phyloP scores from a whole-genome alignment of 2,888 invertebrate species.

The Folsomia manolachei region DNA sequence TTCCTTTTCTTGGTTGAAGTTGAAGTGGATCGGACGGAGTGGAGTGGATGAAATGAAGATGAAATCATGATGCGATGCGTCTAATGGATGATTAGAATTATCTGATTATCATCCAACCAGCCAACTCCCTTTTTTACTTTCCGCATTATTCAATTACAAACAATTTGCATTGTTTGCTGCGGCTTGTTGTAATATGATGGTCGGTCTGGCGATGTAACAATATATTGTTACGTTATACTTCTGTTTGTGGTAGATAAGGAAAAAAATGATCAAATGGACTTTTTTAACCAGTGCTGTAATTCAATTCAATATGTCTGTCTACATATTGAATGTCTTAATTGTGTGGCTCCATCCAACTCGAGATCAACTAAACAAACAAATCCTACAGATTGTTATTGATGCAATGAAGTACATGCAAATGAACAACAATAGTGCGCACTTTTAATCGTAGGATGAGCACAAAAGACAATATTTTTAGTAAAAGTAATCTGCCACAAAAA shows the following conservation, averaged over 20 bases:
- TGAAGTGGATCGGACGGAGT: conserved; percentile 1
- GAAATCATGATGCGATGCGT: background rate
- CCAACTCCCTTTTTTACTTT: conserved; percentile 8
- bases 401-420: no score
- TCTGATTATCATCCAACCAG: background rate
- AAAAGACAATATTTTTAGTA: background rate
- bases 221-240: background rate
- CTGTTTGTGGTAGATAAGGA: no score
- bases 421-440: background rate
- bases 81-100: conserved; percentile 3
- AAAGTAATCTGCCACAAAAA: background rate
- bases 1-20: no score
- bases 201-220: background rate
- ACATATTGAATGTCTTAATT: conserved; percentile 10
- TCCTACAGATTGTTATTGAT: background rate
- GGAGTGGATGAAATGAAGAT: conserved; percentile 7
- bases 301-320: background rate
- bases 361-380: background rate
- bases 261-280: no score
- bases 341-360: background rate
- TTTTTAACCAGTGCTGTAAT: no score
- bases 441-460: no score
- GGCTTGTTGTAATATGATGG: background rate
- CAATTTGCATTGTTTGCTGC: background rate
- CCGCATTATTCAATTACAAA: conserved; percentile 4